A percentile compares a stretch with the other conserved stretches of the same genome.
phyloP scores from a whole-genome alignment of 2,888 invertebrate genomes.

The Chloroclysta siterata region DNA sequence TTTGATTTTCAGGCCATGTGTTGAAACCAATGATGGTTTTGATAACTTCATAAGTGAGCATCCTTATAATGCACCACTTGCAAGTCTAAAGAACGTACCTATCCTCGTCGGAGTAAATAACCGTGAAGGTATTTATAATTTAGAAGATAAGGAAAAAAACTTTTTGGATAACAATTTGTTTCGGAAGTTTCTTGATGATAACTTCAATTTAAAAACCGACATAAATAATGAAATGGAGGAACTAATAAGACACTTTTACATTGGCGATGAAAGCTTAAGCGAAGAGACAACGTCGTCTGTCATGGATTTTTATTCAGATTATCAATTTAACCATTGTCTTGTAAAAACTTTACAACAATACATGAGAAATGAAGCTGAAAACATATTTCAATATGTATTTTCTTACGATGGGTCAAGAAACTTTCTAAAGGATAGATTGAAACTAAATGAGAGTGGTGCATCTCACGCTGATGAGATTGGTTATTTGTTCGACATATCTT shows the following conservation, averaged over 20 bases:
- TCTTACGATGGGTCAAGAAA: slow-evolving; percentile 60
- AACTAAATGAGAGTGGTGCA: slow-evolving; percentile 50
- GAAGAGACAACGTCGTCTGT: slow-evolving; percentile 41
- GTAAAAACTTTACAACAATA: slow-evolving; percentile 53
- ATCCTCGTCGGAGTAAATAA: slow-evolving; percentile 54
- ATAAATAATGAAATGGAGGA: slow-evolving; percentile 45
- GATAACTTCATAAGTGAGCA: slow-evolving; percentile 51
- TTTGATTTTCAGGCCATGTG: slow-evolving; percentile 50
- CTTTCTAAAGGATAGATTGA: slow-evolving; percentile 47
- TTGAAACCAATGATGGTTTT: slow-evolving; percentile 53
- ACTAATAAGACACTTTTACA: slow-evolving; percentile 58
- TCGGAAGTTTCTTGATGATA: slow-evolving; percentile 33
- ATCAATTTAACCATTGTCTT: slow-evolving; percentile 48
- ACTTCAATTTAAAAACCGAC: slow-evolving; percentile 48
- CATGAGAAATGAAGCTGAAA: slow-evolving; percentile 46
- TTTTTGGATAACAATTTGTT: slow-evolving; percentile 36
- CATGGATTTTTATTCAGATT: slow-evolving; percentile 56
- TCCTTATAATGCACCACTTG: slow-evolving; percentile 45
- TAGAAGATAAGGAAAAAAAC: slow-evolving; percentile 28
- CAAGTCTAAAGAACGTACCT: slow-evolving; percentile 44
- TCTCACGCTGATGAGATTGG: slow-evolving; percentile 57
- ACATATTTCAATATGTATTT: slow-evolving; percentile 61
- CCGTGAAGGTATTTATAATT: slow-evolving; percentile 41
- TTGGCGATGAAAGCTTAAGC: slow-evolving; percentile 55
- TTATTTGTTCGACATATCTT: slow-evolving; percentile 56